phyloP scores from a whole-genome alignment of 2,888 invertebrate genomes.

The Caenorhabditis plicata region DNA sequence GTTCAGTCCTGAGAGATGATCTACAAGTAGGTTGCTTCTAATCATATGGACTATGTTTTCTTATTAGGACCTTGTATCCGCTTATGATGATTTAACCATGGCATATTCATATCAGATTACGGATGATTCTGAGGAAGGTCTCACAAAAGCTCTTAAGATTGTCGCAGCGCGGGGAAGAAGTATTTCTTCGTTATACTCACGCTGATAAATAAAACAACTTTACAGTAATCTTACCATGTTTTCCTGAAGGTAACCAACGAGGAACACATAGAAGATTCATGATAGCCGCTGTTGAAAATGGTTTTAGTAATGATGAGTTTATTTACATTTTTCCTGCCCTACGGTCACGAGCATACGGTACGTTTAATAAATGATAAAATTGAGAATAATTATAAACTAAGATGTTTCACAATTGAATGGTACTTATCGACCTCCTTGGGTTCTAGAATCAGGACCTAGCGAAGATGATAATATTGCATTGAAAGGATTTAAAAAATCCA shows the following conservation, averaged over 20 bases:
- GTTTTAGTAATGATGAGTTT: conserved; percentile 46
- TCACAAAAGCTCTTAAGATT: conserved; percentile 3
- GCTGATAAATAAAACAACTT: not conserved
- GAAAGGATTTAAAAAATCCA: conserved; percentile 16
- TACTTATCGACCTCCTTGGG: conserved; percentile 14
- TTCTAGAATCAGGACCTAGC: conserved; percentile 8
- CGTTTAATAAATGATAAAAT: not conserved
- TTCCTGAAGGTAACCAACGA: conserved; percentile 24
- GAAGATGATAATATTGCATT: conserved; percentile 13
- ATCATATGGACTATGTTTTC: too few species aligned
- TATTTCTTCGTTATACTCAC: not conserved
- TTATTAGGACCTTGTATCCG: too few species aligned
- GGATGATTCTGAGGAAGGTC: conserved; percentile 10
- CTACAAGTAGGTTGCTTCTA: too few species aligned
- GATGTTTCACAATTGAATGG: conserved; percentile 10
- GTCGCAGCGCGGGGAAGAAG: conserved; percentile 16
- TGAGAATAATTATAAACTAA: not conserved
- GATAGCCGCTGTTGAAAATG: conserved; percentile 13
- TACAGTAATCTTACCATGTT: conserved; percentile 39
- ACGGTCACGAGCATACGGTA: conserved; percentile 30
- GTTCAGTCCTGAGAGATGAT: not conserved
- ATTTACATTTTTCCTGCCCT: conserved; percentile 40
- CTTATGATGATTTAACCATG: too few species aligned
- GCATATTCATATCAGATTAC: conserved; percentile 11
- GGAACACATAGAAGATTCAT: conserved; percentile 22